Evolutionary conservation across 2,797 vertebrate species (phyloP).

Genomic region (Crocidura indochinensis): DNA sequence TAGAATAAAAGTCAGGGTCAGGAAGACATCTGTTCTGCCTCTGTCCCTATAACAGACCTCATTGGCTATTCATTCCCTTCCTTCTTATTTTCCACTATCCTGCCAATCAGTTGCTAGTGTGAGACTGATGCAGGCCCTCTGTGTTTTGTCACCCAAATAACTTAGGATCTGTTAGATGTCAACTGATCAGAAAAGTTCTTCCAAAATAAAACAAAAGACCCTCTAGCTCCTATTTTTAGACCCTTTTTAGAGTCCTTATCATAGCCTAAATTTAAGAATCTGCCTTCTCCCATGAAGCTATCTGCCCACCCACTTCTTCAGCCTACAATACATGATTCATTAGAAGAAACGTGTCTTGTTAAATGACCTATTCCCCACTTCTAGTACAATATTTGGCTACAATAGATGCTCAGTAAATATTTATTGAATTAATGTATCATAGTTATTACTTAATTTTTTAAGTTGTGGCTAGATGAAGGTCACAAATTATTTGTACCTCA

Average conservation of each 20-base stretch:
- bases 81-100: background rate
- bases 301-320: background rate
- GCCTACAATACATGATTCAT: background rate
- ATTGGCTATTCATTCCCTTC: background rate
- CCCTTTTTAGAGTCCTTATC: background rate
- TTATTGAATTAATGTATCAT: slow-evolving; percentile 23
- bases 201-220: slow-evolving; percentile 5
- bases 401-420: slow-evolving; percentile 45
- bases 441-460: background rate
- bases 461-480: background rate
- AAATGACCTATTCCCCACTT: slow-evolving; percentile 10
- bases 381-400: slow-evolving; percentile 20
- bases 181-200: background rate
- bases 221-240: background rate
- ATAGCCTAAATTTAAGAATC: slow-evolving; percentile 35
- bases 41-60: background rate
- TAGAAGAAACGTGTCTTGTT: slow-evolving; percentile 15
- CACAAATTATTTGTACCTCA: background rate
- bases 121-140: background rate
- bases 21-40: background rate
- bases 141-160: slow-evolving; percentile 2
- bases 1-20: slow-evolving; percentile 68
- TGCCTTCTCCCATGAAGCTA: background rate
- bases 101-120: background rate
- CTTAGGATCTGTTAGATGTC: background rate